phyloP scores from a whole-genome alignment of 2,113 vertebrate genomes.

The Peromyscus leucopus region DNA sequence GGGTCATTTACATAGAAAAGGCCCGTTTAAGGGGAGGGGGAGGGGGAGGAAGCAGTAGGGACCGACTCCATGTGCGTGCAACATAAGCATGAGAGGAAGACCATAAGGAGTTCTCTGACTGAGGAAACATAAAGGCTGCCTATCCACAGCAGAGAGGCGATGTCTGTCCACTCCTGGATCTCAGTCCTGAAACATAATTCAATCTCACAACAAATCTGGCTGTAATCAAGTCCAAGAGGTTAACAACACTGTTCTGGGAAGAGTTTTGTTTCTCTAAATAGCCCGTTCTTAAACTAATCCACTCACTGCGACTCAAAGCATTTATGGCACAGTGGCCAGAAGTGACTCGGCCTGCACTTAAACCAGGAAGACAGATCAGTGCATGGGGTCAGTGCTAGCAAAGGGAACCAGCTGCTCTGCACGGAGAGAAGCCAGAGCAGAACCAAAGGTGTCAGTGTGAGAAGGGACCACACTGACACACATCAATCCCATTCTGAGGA shows the following conservation, averaged over 20 bases:
- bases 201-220: not conserved
- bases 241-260: not conserved
- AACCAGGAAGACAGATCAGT: not conserved
- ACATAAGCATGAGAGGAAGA: no score
- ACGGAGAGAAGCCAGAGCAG: not conserved
- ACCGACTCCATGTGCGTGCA: not conserved
- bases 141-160: not conserved
- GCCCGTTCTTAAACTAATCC: not conserved
- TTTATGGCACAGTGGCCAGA: not conserved
- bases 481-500: slow-evolving; percentile 32
- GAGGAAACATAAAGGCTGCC: not conserved
- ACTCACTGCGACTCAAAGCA: not conserved
- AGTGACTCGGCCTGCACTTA: not conserved
- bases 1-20: not conserved
- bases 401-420: not conserved
- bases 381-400: not conserved
- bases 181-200: not conserved
- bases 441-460: not conserved
- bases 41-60: not conserved
- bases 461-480: not conserved
- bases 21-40: not conserved
- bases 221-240: not conserved
- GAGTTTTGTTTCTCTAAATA: not conserved
- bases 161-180: no score
- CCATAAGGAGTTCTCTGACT: not conserved